A percentile compares a stretch with the other conserved stretches of the same genome.
These are phyloP conservation scores for Strix uralensis DNA, from an alignment of 2,113 vertebrate genomes.

Conservation along the genomic window DNA sequence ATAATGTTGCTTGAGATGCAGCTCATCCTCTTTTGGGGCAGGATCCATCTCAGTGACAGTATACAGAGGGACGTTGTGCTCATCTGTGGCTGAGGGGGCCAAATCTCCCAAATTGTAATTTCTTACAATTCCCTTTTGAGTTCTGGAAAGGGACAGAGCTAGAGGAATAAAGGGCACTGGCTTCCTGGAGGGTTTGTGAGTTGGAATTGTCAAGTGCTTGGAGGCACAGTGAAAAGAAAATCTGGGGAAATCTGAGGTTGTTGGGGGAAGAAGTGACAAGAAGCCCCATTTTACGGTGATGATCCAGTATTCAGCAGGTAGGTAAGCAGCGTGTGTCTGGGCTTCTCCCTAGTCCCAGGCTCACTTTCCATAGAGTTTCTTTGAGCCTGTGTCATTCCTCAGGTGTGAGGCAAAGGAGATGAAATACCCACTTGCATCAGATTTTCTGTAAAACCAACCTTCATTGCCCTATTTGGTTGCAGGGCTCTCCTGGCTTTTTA, in stretches of 20 bases:
- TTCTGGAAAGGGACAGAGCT: not conserved
- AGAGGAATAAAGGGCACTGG: not conserved
- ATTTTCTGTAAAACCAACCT: not conserved
- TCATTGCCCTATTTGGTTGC: not conserved
- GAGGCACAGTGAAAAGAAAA: not conserved
- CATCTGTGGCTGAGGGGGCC: not conserved
- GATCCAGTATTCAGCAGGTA: rapidly evolving
- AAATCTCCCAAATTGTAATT: not conserved
- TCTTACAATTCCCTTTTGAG: not conserved
- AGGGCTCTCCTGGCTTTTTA: not conserved
- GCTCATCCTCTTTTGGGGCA: not conserved
- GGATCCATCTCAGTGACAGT: not conserved
- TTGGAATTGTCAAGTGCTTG: not conserved
- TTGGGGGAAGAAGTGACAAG: not conserved
- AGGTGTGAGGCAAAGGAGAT: not conserved
- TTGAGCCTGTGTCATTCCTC: not conserved
- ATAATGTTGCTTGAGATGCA: not conserved
- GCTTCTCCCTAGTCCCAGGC: not conserved
- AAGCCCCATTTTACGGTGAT: not conserved
- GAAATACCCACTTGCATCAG: not conserved
- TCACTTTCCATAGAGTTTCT: not conserved
- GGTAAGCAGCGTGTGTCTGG: too few relatives aligned
- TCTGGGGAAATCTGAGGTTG: not conserved
- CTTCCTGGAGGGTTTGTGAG: not conserved
- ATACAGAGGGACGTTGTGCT: not conserved